A percentile compares a stretch with the other conserved stretches of the same genome.
Conservation (phyloP, 2,888 invertebrate species). For the Apotomis turbidana region DNA sequence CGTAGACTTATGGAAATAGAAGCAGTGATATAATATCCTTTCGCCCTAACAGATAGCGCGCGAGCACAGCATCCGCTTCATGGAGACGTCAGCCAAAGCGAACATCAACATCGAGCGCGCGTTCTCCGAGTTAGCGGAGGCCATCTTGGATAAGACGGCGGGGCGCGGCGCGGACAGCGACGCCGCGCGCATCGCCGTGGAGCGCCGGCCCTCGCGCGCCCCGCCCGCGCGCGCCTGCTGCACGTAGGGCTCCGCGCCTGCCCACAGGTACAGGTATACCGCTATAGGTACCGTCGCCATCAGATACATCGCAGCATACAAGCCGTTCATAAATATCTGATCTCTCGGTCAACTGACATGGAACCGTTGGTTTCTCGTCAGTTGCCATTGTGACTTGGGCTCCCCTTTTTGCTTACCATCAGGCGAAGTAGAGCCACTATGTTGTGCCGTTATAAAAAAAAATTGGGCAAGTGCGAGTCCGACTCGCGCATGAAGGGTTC, state of each 20-base stretch:
- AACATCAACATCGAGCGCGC: slow-evolving; percentile 98
- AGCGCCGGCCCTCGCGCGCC: slow-evolving; percentile 87
- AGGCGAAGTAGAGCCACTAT: no score
- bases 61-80: slow-evolving; percentile 97
- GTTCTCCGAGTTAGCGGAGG: slow-evolving; percentile 96
- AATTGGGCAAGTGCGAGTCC: no score
- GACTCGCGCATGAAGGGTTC: no score
- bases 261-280: no score
- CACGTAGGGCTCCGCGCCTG: slow-evolving; percentile 55
- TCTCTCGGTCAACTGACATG: no score
- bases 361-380: no score
- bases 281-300: background rate
- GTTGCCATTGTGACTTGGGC: no score
- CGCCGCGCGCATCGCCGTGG: slow-evolving; percentile 84
- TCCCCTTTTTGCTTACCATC: no score
- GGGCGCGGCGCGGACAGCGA: slow-evolving; percentile 90
- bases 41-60: slow-evolving; percentile 90
- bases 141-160: slow-evolving; percentile 96
- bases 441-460: no score
- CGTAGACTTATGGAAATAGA: no score
- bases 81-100: slow-evolving; percentile 99
- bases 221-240: slow-evolving; percentile 83
- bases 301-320: no score
- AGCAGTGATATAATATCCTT: background rate
- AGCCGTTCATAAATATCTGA: no score